A percentile compares a stretch with the other conserved stretches of the same genome.
Evolutionary conservation across 2,797 vertebrate genomes (phyloP).

Genomic region (Myiotriccus ornatus): DNA sequence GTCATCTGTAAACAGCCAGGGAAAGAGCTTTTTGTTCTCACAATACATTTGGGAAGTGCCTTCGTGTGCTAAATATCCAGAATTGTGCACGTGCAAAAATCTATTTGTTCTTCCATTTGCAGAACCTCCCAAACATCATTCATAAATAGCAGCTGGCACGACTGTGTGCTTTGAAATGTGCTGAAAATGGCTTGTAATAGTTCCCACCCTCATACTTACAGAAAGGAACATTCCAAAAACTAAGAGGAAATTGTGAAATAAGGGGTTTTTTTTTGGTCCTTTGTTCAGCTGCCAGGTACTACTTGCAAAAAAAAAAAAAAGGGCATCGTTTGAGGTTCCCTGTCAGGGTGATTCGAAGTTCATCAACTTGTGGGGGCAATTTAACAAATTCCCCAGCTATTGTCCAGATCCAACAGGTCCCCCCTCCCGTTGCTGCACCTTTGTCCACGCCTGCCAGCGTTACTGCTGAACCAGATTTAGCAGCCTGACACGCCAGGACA

Average conservation of each 20-base stretch:
- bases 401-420: background rate
- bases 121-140: background rate
- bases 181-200: background rate
- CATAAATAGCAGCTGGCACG: background rate
- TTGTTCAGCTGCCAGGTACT: background rate
- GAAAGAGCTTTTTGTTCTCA: slow-evolving; percentile 52
- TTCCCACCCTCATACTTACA: background rate
- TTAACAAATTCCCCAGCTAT: background rate
- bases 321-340: accelerated
- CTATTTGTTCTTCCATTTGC: background rate
- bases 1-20: slow-evolving; percentile 44
- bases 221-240: background rate
- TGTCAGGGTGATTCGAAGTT: background rate
- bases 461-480: background rate
- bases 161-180: background rate
- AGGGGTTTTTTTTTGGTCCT: background rate
- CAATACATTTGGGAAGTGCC: background rate
- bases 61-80: background rate
- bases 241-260: background rate
- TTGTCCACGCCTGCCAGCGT: background rate
- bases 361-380: background rate
- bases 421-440: background rate
- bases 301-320: background rate
- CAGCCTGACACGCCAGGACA: background rate
- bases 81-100: background rate